phyloP scores from a whole-genome alignment of 2,797 vertebrate species.

The Intellagama lesueurii region DNA sequence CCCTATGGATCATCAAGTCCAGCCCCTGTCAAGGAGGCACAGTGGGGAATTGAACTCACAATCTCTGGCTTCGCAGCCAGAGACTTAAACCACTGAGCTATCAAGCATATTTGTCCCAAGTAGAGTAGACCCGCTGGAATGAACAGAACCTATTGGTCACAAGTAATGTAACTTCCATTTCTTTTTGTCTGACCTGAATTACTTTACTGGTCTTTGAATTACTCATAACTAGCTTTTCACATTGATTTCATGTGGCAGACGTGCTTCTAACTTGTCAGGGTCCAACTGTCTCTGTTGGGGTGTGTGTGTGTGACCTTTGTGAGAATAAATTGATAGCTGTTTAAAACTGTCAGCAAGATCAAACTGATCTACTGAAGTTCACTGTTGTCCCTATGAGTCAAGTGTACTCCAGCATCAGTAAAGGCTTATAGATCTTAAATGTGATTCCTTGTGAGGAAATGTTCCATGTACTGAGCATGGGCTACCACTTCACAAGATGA shows the following conservation, averaged over 20 bases:
- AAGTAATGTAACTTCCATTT: not conserved
- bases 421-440: too few relatives aligned
- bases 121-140: too few relatives aligned
- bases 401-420: not conserved
- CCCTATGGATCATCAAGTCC: too few relatives aligned
- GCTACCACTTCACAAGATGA: not conserved
- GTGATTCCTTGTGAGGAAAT: not conserved
- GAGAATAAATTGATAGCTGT: not conserved
- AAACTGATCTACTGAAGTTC: not conserved
- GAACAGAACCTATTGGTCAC: too few relatives aligned
- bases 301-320: not conserved
- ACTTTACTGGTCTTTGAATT: too few relatives aligned
- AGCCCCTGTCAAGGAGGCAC: too few relatives aligned
- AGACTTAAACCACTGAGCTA: too few relatives aligned
- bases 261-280: not conserved
- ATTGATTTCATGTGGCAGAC: not conserved
- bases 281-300: not conserved
- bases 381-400: not conserved
- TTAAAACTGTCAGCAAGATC: not conserved
- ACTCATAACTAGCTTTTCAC: not conserved
- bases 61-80: too few relatives aligned
- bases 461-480: not conserved
- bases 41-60: too few relatives aligned
- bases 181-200: not conserved
- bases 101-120: too few relatives aligned